Evolutionary conservation across 2,113 vertebrate species (phyloP), one percentile per base, ranked within the genome.

Genomic region (Phalacrocorax aristotelis): DNA sequence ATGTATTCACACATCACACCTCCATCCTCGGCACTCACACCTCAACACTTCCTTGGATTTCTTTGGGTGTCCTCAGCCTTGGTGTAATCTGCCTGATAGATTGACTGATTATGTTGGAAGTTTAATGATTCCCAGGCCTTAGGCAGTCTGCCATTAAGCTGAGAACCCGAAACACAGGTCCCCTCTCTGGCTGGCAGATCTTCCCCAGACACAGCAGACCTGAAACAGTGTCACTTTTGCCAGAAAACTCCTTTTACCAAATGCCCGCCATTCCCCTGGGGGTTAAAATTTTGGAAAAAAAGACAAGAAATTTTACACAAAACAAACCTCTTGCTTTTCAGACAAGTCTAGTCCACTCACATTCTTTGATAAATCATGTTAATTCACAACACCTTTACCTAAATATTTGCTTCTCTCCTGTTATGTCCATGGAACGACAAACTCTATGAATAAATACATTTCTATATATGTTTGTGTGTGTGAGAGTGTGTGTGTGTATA

Each of bases 41-140:
- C 66, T 95, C 71, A 54, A 25, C 34, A 27, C 42, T 94, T 76
- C 57, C 66, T 65, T 88, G 79, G 36, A 70, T 92, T 94, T 95
- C 42, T 90, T 71, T 78, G 64, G 6, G 21, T 92, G 55, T 94
- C 76, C 76, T 83, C n/a, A 71, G 85, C 62, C 82, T 89, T 54
- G 11, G 26, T 86, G 61, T 68, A 62, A 92, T 88, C 64, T 93
- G 75, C 71, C 40, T 90, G 87, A 90, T 93, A 70, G 83, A 92
- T 77, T 65, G 71, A 36, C 90, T 93, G 92, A 90, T 96, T 94
- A 88, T 51, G 32, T 83, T 90, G 68, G 75, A 89, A 92, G 60
- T 38, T 96, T 96, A 90, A 95, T 65, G 51, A 90, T 90, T 71
- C 54, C 64, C 8, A 13, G 76, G 49, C 83, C 70, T 91, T 85